Evolutionary conservation across 23 tunicate genomes (phyloP).

Genomic region (Botrylloides violaceus): DNA sequence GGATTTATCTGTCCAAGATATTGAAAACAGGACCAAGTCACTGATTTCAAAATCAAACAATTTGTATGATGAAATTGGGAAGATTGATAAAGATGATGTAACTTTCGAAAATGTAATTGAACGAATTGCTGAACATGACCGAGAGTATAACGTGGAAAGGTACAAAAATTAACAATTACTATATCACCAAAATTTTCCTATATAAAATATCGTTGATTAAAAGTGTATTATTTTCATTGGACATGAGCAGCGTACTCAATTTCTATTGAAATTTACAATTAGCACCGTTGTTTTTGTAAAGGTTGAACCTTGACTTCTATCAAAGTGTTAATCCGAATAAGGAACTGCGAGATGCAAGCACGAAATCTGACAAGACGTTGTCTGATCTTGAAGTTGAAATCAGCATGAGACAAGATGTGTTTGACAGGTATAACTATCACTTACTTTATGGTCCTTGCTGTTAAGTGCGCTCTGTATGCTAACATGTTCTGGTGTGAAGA

Average conservation of each 20-base stretch:
- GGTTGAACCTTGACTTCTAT: conserved; percentile 69
- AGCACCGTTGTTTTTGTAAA: no score
- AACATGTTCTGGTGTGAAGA: no score
- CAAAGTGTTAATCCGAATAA: conserved; percentile 78
- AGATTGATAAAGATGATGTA: conserved; percentile 22
- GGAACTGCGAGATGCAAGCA: conserved; percentile 83
- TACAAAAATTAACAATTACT: background rate
- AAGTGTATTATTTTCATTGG: no score
- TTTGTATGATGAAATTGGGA: conserved; percentile 47
- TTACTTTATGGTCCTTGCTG: background rate
- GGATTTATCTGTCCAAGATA: conserved; percentile 52
- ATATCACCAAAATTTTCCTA: background rate
- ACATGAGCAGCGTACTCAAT: no score
- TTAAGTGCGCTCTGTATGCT: background rate
- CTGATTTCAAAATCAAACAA: conserved; percentile 34
- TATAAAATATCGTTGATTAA: no score
- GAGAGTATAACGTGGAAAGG: conserved; percentile 40
- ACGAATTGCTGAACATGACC: conserved; percentile 41
- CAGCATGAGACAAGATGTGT: conserved; percentile 84
- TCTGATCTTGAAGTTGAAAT: conserved; percentile 76
- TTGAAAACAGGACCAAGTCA: conserved; percentile 27
- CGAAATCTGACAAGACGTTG: conserved; percentile 48
- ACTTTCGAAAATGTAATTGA: conserved; percentile 42
- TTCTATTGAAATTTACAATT: no score
- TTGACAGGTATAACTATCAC: conserved; percentile 48